Percentiles rank a stretch among this genome's conserved stretches.
phyloP scores from a whole-genome alignment of 2,113 vertebrate species.

The Stegastes partitus region DNA sequence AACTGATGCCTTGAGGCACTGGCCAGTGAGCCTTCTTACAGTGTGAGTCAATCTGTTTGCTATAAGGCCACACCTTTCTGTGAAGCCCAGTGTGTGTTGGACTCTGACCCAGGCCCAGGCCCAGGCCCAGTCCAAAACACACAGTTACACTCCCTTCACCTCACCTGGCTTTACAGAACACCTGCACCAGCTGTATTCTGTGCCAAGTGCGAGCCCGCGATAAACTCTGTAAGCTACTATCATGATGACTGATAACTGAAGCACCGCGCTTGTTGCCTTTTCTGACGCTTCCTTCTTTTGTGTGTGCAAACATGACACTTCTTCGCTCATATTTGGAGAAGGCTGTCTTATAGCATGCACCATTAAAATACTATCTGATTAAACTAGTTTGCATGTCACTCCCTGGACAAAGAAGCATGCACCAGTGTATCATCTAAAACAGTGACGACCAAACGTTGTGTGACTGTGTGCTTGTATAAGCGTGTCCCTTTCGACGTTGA shows the following conservation, averaged over 20 bases:
- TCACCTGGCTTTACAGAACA: conserved; percentile 5
- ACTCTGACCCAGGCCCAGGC: conserved; percentile 77
- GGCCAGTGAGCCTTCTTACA: conserved; percentile 13
- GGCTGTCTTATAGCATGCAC: not conserved
- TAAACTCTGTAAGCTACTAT: conserved; percentile 17
- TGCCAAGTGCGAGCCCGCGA: not conserved
- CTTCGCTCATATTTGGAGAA: conserved; percentile 18
- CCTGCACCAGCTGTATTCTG: conserved; percentile 6
- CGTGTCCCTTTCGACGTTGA: not conserved
- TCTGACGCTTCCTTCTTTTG: not conserved
- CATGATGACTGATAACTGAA: not conserved
- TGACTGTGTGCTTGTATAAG: not conserved
- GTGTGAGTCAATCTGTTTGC: conserved; percentile 63
- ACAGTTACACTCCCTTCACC: conserved; percentile 4
- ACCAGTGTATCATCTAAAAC: not conserved
- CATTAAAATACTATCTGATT: conserved; percentile 18
- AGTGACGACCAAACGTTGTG: not conserved
- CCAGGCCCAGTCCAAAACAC: conserved; percentile 4
- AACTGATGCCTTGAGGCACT: not conserved
- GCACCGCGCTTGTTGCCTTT: not conserved
- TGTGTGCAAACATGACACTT: not conserved
- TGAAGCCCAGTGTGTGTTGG: conserved; percentile 32
- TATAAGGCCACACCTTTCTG: conserved; percentile 61
- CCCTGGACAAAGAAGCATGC: not conserved
- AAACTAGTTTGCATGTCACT: conserved; percentile 37